phyloP scores from a whole-genome alignment of 2,113 vertebrate species.

The Osmerus eperlanus region DNA sequence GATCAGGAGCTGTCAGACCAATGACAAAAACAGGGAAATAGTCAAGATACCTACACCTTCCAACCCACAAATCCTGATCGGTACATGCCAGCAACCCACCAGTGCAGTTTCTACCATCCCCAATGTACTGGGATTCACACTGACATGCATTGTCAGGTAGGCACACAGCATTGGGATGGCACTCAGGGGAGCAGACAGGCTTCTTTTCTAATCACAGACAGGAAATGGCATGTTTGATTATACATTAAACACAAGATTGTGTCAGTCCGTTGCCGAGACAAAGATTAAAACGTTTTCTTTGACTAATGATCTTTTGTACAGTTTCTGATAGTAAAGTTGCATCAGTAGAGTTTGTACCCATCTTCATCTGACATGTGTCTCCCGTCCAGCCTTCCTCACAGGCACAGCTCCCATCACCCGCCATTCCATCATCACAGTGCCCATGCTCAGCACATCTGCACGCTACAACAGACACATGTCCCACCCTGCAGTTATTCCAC shows the following conservation, averaged over 20 bases:
- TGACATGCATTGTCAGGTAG: conserved; percentile 71
- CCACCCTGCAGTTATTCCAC: not conserved
- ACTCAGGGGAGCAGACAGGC: conserved; percentile 75
- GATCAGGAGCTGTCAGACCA: conserved; percentile 72
- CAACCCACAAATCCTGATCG: not conserved
- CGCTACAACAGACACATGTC: conserved; percentile 48
- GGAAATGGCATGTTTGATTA: not conserved
- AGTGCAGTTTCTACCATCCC: conserved; percentile 82
- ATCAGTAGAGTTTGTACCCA: conserved; percentile 27
- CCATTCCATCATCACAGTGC: conserved; percentile 46
- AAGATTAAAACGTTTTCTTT: too few relatives aligned
- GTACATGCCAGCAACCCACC: conserved; percentile 52
- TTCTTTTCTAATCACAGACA: conserved; percentile 45
- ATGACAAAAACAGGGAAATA: not conserved
- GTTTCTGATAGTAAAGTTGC: not conserved
- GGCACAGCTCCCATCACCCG: conserved; percentile 50
- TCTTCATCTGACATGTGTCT: conserved; percentile 35
- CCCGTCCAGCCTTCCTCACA: conserved; percentile 51
- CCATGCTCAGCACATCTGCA: conserved; percentile 69
- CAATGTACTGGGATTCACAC: conserved; percentile 81
- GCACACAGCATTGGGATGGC: conserved; percentile 80
- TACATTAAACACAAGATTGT: not conserved
- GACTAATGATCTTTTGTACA: not conserved
- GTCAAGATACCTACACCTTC: not conserved
- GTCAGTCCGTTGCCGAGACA: not conserved